Evolutionary conservation across 2,797 vertebrate genomes (phyloP).

Genomic region (Rhinophrynus dorsalis): DNA sequence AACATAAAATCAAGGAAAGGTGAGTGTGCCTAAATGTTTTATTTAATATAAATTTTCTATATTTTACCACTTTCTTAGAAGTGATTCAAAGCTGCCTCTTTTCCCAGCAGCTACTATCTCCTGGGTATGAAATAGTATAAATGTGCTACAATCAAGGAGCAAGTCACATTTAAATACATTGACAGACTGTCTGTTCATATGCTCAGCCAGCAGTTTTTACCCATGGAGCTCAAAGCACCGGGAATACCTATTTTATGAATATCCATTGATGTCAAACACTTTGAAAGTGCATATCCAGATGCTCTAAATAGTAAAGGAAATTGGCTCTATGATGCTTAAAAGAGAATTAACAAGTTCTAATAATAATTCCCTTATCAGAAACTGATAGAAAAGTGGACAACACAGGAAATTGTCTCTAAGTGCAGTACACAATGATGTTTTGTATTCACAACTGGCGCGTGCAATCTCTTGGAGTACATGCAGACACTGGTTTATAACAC

Average conservation of each 20-base stretch:
- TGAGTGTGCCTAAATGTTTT: neutral
- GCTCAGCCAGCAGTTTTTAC: neutral
- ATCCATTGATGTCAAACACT: neutral
- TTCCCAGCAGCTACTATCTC: neutral
- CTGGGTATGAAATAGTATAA: neutral
- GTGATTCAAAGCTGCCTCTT: neutral
- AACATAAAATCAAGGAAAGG: neutral
- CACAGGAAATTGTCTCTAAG: too few relatives aligned
- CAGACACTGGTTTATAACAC: too few relatives aligned
- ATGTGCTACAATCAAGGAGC: too few relatives aligned
- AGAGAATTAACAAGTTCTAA: too few relatives aligned
- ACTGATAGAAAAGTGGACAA: too few relatives aligned
- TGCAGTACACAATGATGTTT: too few relatives aligned
- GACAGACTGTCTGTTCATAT: neutral
- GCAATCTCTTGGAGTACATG: too few relatives aligned
- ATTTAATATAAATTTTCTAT: neutral
- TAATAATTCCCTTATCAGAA: too few relatives aligned
- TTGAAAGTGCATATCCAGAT: neutral
- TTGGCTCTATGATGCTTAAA: too few relatives aligned
- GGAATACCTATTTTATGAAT: neutral
- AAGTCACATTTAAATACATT: neutral
- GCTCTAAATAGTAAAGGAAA: neutral
- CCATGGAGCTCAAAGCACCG: neutral
- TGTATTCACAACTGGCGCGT: too few relatives aligned
- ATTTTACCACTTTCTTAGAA: neutral